Conservation (phyloP, 2,797 vertebrate genomes). For the Vireo griseus region DNA sequence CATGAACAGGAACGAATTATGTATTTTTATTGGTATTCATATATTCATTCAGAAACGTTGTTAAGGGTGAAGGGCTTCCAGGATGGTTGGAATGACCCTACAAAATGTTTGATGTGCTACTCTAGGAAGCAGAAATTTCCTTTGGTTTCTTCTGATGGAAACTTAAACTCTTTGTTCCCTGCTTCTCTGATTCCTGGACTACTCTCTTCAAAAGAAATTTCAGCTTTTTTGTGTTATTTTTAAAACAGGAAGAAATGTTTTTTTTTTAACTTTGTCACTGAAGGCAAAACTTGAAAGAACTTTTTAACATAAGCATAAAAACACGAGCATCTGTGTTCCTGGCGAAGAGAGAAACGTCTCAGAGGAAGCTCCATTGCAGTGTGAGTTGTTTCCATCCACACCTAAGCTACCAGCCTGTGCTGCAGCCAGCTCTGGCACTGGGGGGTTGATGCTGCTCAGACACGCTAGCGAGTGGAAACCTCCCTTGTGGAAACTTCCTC, state of each 20-base stretch:
- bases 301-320: constrained; percentile 4
- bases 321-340: not conserved
- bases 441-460: not conserved
- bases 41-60: not conserved
- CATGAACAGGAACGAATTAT: not conserved
- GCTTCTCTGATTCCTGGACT: constrained; percentile 15
- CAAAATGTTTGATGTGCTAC: constrained; percentile 69
- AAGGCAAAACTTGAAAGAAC: constrained; percentile 51
- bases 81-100: constrained; percentile 33
- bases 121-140: constrained; percentile 77
- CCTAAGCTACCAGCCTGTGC: not conserved
- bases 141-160: constrained; percentile 63
- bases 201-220: constrained; percentile 55
- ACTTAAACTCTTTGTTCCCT: constrained; percentile 34
- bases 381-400: not conserved
- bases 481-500: not conserved
- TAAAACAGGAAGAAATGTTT: constrained; percentile 46
- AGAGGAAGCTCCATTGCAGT: not conserved
- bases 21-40: not conserved
- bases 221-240: constrained; percentile 53
- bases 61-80: constrained; percentile 10
- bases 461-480: fast-evolving
- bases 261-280: constrained; percentile 38
- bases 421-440: not conserved
- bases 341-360: not conserved